Evolutionary conservation across 2,797 vertebrate genomes (phyloP).

Genomic region (Cyprinodon diabolis): DNA sequence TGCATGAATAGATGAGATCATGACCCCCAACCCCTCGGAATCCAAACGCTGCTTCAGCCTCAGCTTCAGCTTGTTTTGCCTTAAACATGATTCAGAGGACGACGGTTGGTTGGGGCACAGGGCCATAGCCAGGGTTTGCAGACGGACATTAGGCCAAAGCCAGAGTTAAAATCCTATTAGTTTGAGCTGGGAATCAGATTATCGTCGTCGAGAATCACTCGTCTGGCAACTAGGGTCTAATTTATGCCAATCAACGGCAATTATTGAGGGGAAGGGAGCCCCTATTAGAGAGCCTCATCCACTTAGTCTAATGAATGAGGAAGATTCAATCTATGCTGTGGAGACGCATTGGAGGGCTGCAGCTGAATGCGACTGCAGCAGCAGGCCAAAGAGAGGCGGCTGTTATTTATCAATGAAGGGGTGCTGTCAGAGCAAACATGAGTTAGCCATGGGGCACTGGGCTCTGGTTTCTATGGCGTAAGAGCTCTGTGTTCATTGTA

Average conservation of each 20-base stretch:
- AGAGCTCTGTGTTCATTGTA: conserved; percentile 41
- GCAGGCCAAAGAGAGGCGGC: conserved; percentile 73
- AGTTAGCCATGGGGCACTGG: conserved; percentile 61
- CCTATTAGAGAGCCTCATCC: conserved; percentile 89
- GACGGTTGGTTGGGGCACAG: conserved; percentile 72
- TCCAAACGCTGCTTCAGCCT: conserved; percentile 39
- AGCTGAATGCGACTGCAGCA: conserved; percentile 79
- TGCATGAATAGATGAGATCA: conserved; percentile 45
- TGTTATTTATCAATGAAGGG: conserved; percentile 79
- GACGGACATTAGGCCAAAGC: conserved; percentile 88
- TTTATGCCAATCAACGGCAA: conserved; percentile 90
- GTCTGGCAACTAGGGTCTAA: conserved; percentile 91
- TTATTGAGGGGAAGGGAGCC: conserved; percentile 91
- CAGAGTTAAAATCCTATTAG: conserved; percentile 91
- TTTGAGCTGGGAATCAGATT: conserved; percentile 89
- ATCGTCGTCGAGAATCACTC: conserved; percentile 89
- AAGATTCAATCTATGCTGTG: conserved; percentile 87
- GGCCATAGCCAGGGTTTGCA: conserved; percentile 84
- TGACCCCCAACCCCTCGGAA: conserved; percentile 25
- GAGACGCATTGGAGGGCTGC: conserved; percentile 82
- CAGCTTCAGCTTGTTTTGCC: conserved; percentile 43
- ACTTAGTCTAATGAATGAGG: conserved; percentile 91
- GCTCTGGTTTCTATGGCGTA: conserved; percentile 65
- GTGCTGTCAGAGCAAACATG: conserved; percentile 67
- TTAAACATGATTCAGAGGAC: conserved; percentile 81